Evolutionary conservation across 2,888 invertebrate species (phyloP), one percentile per base, ranked within the genome.

Genomic region (Nemapogon koenigi): DNA sequence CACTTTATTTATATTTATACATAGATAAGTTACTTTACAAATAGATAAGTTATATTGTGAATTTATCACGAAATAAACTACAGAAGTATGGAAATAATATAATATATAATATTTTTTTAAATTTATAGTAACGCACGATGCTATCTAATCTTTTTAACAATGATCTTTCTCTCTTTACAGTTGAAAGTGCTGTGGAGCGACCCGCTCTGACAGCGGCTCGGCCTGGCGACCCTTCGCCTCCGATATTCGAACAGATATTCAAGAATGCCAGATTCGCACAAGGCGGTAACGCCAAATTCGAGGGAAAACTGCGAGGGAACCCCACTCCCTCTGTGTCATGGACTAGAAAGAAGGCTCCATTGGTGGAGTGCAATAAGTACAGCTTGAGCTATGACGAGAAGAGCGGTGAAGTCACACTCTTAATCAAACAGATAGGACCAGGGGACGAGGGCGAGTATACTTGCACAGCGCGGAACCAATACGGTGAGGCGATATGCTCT

Each of bases 401-500:
- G 63, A 93, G 91, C 48, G 97, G 97, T 38, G 88, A 89, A 48
- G 92, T 94, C 49, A 90, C 91, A 43, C 83, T 98, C 53, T 87
- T 93, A 53, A 97, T 99, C 59, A 91, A 91, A 65, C 90, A 93
- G 62, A 94, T 97, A 52, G 95, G 95, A 43, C 94, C 94, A 40
- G 96, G 95, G 37, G 96, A 97, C 69, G 94, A 95, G 66, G 97
- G 96, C 50, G 96, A 97, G 78, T 97, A 97, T 68, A 94, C 94
- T 1, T 95, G 96, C 70, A 92, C 91, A 43, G 96, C 96, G 32
- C 88, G 91, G 52, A 97, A 97, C 73, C 91, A 93, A 61, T 94
- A 94, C 56, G 98, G 99, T 42, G 96, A 97, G 75, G 95, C 97
- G 29, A 93, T 97, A 57, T 96, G 95, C 73, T 94, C 94, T 43